These are phyloP conservation scores for Ophraella communa DNA, from an alignment of 2,888 invertebrate genomes.

Conservation along the genomic window DNA sequence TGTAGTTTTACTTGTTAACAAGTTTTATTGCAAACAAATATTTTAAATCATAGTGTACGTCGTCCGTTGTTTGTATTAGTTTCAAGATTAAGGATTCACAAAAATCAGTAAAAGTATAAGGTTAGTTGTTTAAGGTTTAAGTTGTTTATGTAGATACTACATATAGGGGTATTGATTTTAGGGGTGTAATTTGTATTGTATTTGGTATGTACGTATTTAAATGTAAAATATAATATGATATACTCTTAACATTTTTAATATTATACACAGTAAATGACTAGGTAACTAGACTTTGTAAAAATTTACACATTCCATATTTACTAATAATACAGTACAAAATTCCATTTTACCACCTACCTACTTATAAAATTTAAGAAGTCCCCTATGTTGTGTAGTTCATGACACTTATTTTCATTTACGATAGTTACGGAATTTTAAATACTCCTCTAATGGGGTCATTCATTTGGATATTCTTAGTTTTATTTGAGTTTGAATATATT, in stretches of 20 bases:
- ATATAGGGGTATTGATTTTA: conserved; percentile 49
- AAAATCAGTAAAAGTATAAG: conserved; percentile 26
- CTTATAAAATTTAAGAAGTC: neutral
- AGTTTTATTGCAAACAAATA: conserved; percentile 52
- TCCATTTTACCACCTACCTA: neutral
- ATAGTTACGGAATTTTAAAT: conserved; percentile 56
- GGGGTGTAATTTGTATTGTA: conserved; percentile 31
- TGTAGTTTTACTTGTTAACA: conserved; percentile 59
- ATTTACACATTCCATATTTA: neutral
- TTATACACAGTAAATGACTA: too few relatives aligned
- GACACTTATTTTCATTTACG: conserved; percentile 42
- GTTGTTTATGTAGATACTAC: conserved; percentile 23
- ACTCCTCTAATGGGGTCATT: conserved; percentile 57
- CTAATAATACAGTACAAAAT: neutral
- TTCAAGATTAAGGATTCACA: conserved; percentile 8
- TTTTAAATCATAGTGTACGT: conserved; percentile 27
- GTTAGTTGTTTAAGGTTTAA: conserved; percentile 26
- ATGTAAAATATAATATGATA: too few relatives aligned
- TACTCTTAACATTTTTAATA: neutral
- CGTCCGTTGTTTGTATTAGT: neutral
- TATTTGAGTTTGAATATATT: conserved; percentile 41
- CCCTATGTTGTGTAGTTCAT: conserved; percentile 6
- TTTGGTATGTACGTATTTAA: neutral
- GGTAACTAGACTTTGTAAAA: too few relatives aligned
- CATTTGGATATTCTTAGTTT: conserved; percentile 52